phyloP scores from a whole-genome alignment of 2,888 invertebrate genomes.

The Herminia tarsipennalis region DNA sequence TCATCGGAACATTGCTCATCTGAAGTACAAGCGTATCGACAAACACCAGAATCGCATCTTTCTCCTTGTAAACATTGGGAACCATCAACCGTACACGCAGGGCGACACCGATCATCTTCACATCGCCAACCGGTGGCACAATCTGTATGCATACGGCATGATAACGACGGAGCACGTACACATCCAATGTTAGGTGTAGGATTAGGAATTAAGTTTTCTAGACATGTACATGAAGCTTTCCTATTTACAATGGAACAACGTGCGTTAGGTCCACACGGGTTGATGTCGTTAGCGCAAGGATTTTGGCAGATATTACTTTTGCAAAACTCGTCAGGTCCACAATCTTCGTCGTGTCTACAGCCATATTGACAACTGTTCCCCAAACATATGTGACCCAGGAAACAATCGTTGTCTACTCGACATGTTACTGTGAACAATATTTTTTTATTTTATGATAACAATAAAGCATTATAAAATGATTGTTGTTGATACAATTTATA shows the following conservation, averaged over 20 bases:
- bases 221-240: conserved; percentile 92
- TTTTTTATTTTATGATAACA: not conserved
- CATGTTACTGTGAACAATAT: conserved; percentile 89
- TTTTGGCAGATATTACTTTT: conserved; percentile 92
- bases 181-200: conserved; percentile 96
- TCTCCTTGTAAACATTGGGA: conserved; percentile 93
- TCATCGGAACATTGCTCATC: conserved; percentile 95
- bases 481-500: not conserved
- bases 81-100: conserved; percentile 90
- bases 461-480: not conserved
- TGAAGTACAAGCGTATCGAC: conserved; percentile 92
- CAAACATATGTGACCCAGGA: conserved; percentile 95
- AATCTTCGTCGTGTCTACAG: conserved; percentile 94
- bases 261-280: conserved; percentile 95
- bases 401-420: conserved; percentile 96
- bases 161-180: conserved; percentile 90
- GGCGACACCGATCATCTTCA: conserved; percentile 90
- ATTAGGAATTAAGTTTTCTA: conserved; percentile 92
- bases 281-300: conserved; percentile 88
- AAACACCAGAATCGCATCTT: conserved; percentile 90
- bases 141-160: conserved; percentile 92
- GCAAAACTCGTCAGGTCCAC: conserved; percentile 93
- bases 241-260: conserved; percentile 92
- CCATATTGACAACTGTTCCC: conserved; percentile 94
- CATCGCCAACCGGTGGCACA: conserved; percentile 90